These are phyloP conservation scores for Drosophila vallismaia DNA, from an alignment of 2,888 invertebrate genomes.

Conservation along the genomic window DNA sequence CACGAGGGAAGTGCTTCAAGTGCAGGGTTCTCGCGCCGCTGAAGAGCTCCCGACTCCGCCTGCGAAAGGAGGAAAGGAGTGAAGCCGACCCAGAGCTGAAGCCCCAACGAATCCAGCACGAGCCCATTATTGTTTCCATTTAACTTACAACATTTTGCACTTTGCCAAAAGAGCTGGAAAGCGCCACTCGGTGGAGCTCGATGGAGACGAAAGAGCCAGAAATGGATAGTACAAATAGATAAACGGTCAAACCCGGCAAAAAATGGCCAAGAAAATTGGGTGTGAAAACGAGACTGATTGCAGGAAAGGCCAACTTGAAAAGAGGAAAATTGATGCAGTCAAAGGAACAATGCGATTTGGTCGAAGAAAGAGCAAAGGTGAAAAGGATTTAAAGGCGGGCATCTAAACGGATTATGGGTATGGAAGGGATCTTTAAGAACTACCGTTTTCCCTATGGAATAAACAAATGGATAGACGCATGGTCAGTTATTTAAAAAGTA, in stretches of 20 bases:
- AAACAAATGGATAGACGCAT: too few relatives aligned
- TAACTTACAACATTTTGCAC: slow-evolving; percentile 82
- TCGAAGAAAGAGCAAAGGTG: slow-evolving; percentile 17
- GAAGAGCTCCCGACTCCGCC: slow-evolving; percentile 19
- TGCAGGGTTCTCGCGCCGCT: slow-evolving; percentile 25
- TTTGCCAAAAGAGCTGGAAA: slow-evolving; percentile 60
- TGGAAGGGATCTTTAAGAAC: neutral
- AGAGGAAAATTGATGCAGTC: slow-evolving; percentile 55
- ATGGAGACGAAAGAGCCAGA: slow-evolving; percentile 12
- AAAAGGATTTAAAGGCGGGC: slow-evolving; percentile 13
- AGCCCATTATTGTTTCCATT: slow-evolving; percentile 81
- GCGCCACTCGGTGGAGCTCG: slow-evolving; percentile 1
- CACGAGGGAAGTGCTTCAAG: slow-evolving; percentile 30
- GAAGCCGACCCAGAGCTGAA: slow-evolving; percentile 7
- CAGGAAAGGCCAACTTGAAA: slow-evolving; percentile 40
- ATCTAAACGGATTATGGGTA: slow-evolving; percentile 24
- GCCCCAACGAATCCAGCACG: slow-evolving; percentile 32
- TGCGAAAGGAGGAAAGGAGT: slow-evolving; percentile 25
- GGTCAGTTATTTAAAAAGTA: neutral
- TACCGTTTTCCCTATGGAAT: too few relatives aligned
- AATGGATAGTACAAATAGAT: slow-evolving; percentile 54
- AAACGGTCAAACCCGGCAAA: slow-evolving; percentile 43
- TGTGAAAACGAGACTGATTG: slow-evolving; percentile 75
- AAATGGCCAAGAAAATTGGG: slow-evolving; percentile 61
- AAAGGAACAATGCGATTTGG: slow-evolving; percentile 44